phyloP scores from a whole-genome alignment of 2,113 vertebrate species.

The Sturnira hondurensis region DNA sequence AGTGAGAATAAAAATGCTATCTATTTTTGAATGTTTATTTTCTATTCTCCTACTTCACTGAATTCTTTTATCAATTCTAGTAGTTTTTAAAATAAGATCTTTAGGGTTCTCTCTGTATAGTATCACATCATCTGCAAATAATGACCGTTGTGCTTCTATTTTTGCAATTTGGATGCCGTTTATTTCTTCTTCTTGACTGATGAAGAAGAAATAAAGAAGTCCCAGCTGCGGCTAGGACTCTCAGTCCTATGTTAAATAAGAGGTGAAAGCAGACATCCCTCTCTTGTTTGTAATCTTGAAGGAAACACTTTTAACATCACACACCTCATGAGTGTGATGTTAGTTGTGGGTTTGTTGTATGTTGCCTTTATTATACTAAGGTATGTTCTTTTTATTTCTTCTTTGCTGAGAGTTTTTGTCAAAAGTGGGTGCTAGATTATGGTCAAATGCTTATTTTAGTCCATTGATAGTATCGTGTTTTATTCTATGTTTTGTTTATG shows the following conservation, averaged over 20 bases:
- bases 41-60: neutral
- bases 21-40: neutral
- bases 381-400: neutral
- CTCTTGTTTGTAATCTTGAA: neutral
- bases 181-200: neutral
- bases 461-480: neutral
- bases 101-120: neutral
- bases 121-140: neutral
- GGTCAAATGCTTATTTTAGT: neutral
- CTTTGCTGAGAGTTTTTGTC: neutral
- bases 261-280: neutral
- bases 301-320: neutral
- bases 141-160: neutral
- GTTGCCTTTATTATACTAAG: neutral
- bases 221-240: neutral
- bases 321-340: neutral
- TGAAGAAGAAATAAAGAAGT: too few relatives aligned
- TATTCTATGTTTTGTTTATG: neutral
- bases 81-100: neutral
- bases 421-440: neutral
- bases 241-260: neutral
- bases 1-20: too few relatives aligned
- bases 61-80: neutral
- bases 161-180: neutral
- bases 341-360: neutral